Evolutionary conservation across 2,797 vertebrate genomes (phyloP), one percentile per base, ranked within the genome.

Genomic region (Leptoclinus maculatus): DNA sequence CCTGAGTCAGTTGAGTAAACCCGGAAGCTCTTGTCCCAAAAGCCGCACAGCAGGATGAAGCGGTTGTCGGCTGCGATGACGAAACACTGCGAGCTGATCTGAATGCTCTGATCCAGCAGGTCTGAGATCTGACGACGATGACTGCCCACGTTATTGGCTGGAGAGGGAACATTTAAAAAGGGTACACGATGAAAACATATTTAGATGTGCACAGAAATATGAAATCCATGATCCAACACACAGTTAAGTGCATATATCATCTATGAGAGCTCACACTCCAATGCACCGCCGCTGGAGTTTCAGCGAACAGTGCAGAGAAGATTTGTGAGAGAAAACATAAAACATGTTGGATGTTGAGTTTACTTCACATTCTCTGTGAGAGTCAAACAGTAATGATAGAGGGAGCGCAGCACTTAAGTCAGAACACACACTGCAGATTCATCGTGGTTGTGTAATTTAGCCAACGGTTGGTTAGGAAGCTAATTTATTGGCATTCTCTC

Each of bases 21-120:
- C 6, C 98, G 95, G 93, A 99, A 99, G 90, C 98, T 99, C 95
- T 99, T 99, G 93, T 99, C 98, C 98, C 98, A 99, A 94, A 99
- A 99, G 82, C 98, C 98, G 59, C 98, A 99, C 78, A 99, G 94
- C n/a, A 99, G 94, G 91, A 98, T 96, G 83, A 96, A 97, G 91
- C 97, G 97, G 93, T 99, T 99, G 91, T 99, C 97, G 0, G 98
- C 96, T 0, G 97, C 98, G 92, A 99, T 95, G 89, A 98, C 89
- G 73, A 99, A 99, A 91, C 96, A 98, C 90, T 99, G 97, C 8
- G 97, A 97, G 84, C 97, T 97, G 75, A 99, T 97, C 88, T 97
- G 97, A 84, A 99, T 98, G 86, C 98, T 99, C 88, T 99, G 98
- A 93, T 99, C 98, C 91, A 99, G 92, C 80, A 99, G 96, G 93